Evolutionary conservation across 2,113 vertebrate genomes (phyloP).

Genomic region (Caranx ignobilis): DNA sequence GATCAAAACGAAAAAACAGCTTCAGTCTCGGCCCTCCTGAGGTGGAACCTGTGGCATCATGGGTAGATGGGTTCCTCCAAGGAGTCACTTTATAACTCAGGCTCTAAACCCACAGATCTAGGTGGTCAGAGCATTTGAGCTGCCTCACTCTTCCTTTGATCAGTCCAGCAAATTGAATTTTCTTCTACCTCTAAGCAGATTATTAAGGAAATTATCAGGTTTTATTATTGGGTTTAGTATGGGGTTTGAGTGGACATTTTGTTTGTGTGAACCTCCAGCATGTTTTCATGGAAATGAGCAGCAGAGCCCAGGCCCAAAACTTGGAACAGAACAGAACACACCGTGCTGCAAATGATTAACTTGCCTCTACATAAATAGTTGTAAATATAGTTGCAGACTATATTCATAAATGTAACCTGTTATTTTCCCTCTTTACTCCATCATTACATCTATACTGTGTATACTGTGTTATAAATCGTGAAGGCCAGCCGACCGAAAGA

Average conservation of each 20-base stretch:
- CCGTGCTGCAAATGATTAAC: not conserved
- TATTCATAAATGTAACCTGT: not conserved
- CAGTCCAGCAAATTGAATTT: constrained; percentile 50
- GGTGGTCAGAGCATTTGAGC: not conserved
- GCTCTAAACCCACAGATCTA: not conserved
- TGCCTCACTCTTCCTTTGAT: constrained; percentile 36
- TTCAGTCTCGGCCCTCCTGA: not conserved
- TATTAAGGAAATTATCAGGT: constrained; percentile 29
- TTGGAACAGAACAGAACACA: not conserved
- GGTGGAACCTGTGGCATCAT: not conserved
- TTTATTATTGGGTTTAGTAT: constrained; percentile 31
- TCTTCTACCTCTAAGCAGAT: constrained; percentile 43
- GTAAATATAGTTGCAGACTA: not conserved
- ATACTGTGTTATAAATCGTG: not conserved
- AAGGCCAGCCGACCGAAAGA: not conserved
- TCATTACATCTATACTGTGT: not conserved
- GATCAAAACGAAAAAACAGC: not conserved
- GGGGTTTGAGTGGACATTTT: not conserved
- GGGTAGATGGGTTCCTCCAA: not conserved
- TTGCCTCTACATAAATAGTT: not conserved
- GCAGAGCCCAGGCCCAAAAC: not conserved
- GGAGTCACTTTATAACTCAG: not conserved
- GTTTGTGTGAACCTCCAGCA: constrained; percentile 4
- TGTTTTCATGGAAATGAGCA: not conserved
- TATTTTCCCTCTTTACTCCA: not conserved